phyloP scores from a whole-genome alignment of 2,888 invertebrate species.

The Ametastegia equiseti region DNA sequence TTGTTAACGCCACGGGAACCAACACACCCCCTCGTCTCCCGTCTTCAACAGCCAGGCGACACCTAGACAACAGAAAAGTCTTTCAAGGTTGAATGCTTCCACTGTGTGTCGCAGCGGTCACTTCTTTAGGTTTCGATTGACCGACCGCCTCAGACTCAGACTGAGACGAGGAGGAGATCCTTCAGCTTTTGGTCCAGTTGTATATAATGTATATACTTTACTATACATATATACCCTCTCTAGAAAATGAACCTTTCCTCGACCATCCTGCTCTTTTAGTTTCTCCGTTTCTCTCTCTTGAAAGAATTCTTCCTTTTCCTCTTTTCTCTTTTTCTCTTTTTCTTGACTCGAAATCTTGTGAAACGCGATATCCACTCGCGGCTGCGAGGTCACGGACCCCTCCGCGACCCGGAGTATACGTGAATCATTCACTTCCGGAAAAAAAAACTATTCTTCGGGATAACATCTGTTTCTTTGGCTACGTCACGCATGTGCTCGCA shows the following conservation, averaged over 20 bases:
- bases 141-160: neutral
- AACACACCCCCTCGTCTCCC: conserved; percentile 16
- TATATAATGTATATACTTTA: too few species aligned
- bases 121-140: conserved; percentile 29
- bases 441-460: conserved; percentile 22
- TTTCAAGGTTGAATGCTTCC: conserved; percentile 41
- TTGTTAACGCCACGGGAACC: conserved; percentile 16
- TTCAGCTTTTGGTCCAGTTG: neutral
- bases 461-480: conserved; percentile 38
- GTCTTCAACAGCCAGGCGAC: conserved; percentile 2
- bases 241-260: conserved; percentile 22
- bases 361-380: conserved; percentile 36
- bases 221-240: too few species aligned
- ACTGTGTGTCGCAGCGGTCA: conserved; percentile 39
- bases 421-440: conserved; percentile 45
- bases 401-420: neutral
- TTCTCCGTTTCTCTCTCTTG: conserved; percentile 11
- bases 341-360: conserved; percentile 17
- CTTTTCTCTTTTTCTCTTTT: too few species aligned
- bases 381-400: conserved; percentile 44
- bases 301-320: too few species aligned
- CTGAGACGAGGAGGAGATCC: too few species aligned
- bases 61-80: conserved; percentile 35
- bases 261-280: neutral
- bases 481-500: neutral